Conservation (phyloP, 2,797 vertebrate species). For the Gallinago nigripennis region DNA sequence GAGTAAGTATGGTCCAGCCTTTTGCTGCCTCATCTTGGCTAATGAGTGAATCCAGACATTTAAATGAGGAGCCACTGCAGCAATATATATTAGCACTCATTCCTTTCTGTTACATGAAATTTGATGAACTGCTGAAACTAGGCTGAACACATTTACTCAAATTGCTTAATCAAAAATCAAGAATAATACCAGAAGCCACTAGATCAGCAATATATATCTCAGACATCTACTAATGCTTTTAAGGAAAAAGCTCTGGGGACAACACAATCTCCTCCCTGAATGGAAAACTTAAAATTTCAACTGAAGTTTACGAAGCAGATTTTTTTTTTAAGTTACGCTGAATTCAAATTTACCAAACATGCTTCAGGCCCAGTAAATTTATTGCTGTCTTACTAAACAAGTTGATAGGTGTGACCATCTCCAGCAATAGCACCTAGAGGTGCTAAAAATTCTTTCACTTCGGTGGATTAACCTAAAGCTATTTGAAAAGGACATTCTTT, state of each 20-base stretch:
- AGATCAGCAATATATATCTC: background rate
- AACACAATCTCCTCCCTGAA: background rate
- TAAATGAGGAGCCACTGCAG: background rate
- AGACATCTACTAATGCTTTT: background rate
- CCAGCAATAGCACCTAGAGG: background rate
- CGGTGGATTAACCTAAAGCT: background rate
- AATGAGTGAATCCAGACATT: background rate
- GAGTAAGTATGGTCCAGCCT: background rate
- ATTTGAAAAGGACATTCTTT: background rate
- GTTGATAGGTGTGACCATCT: background rate
- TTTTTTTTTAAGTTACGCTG: background rate
- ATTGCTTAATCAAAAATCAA: background rate
- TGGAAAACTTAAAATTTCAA: background rate
- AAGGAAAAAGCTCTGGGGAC: background rate
- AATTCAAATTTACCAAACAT: background rate
- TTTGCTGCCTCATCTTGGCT: background rate
- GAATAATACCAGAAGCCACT: background rate
- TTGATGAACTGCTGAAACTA: background rate
- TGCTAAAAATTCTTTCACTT: background rate
- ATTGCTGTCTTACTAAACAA: background rate
- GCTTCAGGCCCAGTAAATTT: background rate
- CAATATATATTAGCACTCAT: background rate
- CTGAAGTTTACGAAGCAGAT: background rate
- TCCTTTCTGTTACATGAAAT: background rate
- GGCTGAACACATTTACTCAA: background rate